Percentiles rank a stretch among this genome's conserved stretches.
phyloP scores from a whole-genome alignment of 2,888 invertebrate species.

The Psococerastis gibbosa region DNA sequence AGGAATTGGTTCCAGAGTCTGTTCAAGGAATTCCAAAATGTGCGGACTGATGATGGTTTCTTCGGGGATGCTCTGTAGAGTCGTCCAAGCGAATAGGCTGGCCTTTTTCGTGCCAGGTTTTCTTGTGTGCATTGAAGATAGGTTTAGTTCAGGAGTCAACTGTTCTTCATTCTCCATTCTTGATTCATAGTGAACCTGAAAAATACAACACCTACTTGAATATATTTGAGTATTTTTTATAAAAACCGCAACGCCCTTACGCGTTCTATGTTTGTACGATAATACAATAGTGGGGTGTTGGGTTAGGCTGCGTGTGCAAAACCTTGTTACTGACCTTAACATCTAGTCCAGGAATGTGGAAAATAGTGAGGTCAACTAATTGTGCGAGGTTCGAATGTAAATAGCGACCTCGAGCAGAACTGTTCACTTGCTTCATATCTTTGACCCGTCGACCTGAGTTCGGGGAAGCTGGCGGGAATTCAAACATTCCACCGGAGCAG shows the following conservation, averaged over 20 bases:
- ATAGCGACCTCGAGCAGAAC: conserved; percentile 19
- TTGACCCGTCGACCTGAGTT: conserved; percentile 28
- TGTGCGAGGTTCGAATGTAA: conserved; percentile 25
- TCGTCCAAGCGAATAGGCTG: conserved; percentile 86
- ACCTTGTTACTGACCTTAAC: conserved; percentile 69
- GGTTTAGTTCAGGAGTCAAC: conserved; percentile 26
- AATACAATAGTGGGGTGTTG: no score
- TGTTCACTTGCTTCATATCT: conserved; percentile 24
- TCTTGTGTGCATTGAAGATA: conserved; percentile 24
- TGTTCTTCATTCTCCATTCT: conserved; percentile 47
- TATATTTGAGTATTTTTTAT: no score
- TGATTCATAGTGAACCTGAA: conserved; percentile 59
- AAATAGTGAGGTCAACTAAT: conserved; percentile 61
- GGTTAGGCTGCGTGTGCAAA: conserved; percentile 6
- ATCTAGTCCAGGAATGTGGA: conserved; percentile 79
- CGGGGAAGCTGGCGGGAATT: conserved; percentile 35
- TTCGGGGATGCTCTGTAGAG: conserved; percentile 89
- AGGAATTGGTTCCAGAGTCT: conserved; percentile 89
- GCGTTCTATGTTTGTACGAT: no score
- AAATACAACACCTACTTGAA: no score
- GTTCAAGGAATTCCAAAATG: conserved; percentile 90
- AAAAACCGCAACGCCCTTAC: no score
- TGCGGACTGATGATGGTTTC: conserved; percentile 96
- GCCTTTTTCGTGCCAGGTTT: conserved; percentile 64
- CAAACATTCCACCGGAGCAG: conserved; percentile 40